Conservation (phyloP, 2,888 invertebrate species). For the Amblyteles armatorius region DNA sequence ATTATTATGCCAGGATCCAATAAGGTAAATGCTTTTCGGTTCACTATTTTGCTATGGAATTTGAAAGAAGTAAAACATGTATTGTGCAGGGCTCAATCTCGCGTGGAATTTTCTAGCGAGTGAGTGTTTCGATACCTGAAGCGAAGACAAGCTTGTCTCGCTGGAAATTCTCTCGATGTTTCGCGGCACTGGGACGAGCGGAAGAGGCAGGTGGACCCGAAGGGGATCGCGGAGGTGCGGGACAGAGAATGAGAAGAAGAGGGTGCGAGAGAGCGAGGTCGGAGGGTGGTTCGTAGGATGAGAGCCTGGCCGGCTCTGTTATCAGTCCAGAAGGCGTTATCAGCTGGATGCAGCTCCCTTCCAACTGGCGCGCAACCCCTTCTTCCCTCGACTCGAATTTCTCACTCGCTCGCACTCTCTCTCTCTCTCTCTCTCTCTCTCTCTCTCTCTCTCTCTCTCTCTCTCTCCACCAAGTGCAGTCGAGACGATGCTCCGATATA, state of each 20-base stretch:
- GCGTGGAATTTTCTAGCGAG: neutral
- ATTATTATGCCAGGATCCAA: neutral
- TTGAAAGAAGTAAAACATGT: neutral
- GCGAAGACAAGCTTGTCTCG: slow-evolving; percentile 63
- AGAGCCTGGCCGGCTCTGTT: slow-evolving; percentile 83
- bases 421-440: slow-evolving; percentile 41
- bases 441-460: slow-evolving; percentile 45
- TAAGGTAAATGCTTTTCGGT: no score
- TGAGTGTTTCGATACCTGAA: slow-evolving; percentile 28
- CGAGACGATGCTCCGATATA: slow-evolving; percentile 48
- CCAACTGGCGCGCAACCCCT: slow-evolving; percentile 75
- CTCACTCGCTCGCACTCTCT: slow-evolving; percentile 35
- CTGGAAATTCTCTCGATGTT: slow-evolving; percentile 71
- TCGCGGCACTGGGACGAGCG: slow-evolving; percentile 60
- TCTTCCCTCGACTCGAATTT: slow-evolving; percentile 62
- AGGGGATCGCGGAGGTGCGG: slow-evolving; percentile 45
- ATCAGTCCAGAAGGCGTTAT: slow-evolving; percentile 82
- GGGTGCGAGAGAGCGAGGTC: slow-evolving; percentile 60
- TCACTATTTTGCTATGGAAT: neutral
- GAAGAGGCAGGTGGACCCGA: slow-evolving; percentile 36
- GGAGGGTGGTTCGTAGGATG: slow-evolving; percentile 73
- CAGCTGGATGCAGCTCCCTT: slow-evolving; percentile 83
- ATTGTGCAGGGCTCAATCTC: neutral
- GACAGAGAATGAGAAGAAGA: slow-evolving; percentile 48
- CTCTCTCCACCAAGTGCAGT: slow-evolving; percentile 44